A percentile compares a stretch with the other conserved stretches of the same genome.
Conservation (phyloP, 1,140 invertebrate genomes). For the Drosophila aff. region DNA sequence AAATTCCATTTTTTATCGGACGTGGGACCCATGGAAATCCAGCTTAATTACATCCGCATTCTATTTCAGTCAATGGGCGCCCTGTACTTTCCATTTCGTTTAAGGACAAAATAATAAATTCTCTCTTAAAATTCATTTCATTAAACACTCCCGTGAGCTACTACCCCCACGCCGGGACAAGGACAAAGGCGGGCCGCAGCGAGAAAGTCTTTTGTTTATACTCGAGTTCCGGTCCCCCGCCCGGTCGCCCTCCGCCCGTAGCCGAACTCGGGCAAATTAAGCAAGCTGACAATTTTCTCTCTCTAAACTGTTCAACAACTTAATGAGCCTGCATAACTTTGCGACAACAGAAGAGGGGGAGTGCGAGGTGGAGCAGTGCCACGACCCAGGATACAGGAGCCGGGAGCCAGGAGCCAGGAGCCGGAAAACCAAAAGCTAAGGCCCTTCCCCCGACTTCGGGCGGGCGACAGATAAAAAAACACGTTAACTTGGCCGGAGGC, state of each 20-base stretch:
- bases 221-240: constrained; percentile 24
- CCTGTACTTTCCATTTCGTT: constrained; percentile 76
- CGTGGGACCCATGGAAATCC: constrained; percentile 26
- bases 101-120: constrained; percentile 74
- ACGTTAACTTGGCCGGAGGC: constrained; percentile 77
- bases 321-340: constrained; percentile 84
- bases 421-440: constrained; percentile 36
- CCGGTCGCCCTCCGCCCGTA: not conserved
- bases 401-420: constrained; percentile 11
- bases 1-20: constrained; percentile 35
- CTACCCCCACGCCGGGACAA: constrained; percentile 19
- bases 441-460: constrained; percentile 40
- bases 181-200: constrained; percentile 32
- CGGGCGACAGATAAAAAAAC: constrained; percentile 60
- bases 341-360: constrained; percentile 53
- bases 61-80: constrained; percentile 7
- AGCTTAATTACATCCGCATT: constrained; percentile 71
- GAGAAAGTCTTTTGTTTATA: constrained; percentile 82
- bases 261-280: constrained; percentile 70
- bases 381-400: constrained; percentile 3
- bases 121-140: constrained; percentile 79
- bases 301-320: constrained; percentile 84
- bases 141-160: constrained; percentile 78
- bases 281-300: constrained; percentile 81
- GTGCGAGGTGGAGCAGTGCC: not conserved